A percentile compares a stretch with the other conserved stretches of the same genome.
Conservation (phyloP, 2,113 vertebrate genomes). For the Myotis lucifugus region DNA sequence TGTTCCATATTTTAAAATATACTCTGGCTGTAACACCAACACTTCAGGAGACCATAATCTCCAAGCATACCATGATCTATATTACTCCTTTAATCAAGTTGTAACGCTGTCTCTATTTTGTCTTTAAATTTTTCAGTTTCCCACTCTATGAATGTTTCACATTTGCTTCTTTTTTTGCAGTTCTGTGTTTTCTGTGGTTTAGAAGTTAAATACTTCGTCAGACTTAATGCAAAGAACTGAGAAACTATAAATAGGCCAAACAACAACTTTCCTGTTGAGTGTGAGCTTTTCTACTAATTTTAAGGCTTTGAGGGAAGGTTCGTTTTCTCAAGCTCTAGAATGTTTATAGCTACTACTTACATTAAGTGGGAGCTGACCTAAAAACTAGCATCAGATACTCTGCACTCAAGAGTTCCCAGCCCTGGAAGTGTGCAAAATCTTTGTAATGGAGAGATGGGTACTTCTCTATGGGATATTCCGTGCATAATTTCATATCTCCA, state of each 20-base stretch:
- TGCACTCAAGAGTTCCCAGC: not conserved
- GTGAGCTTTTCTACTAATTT: slow-evolving; percentile 73
- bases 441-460: not conserved
- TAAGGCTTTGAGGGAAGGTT: slow-evolving; percentile 54
- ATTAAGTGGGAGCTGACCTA: slow-evolving; percentile 69
- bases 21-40: not conserved
- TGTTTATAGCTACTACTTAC: slow-evolving; percentile 56
- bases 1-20: not conserved
- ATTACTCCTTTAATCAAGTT: slow-evolving; percentile 1
- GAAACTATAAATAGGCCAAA: slow-evolving; percentile 79
- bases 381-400: slow-evolving; percentile 55
- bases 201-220: slow-evolving; percentile 55
- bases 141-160: slow-evolving; percentile 3
- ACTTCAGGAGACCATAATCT: not conserved
- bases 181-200: slow-evolving; percentile 51
- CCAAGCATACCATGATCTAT: not conserved
- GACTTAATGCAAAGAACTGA: slow-evolving; percentile 68
- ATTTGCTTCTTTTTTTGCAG: slow-evolving; percentile 44
- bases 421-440: not conserved
- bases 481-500: not conserved
- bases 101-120: not conserved
- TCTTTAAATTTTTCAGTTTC: slow-evolving; percentile 39
- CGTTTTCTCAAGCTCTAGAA: slow-evolving; percentile 56
- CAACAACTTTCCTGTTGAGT: slow-evolving; percentile 72
- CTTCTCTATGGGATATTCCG: not conserved